These are phyloP conservation scores for Enteromius anoplus DNA, from an alignment of 2,797 vertebrate genomes.

Conservation along the genomic window DNA sequence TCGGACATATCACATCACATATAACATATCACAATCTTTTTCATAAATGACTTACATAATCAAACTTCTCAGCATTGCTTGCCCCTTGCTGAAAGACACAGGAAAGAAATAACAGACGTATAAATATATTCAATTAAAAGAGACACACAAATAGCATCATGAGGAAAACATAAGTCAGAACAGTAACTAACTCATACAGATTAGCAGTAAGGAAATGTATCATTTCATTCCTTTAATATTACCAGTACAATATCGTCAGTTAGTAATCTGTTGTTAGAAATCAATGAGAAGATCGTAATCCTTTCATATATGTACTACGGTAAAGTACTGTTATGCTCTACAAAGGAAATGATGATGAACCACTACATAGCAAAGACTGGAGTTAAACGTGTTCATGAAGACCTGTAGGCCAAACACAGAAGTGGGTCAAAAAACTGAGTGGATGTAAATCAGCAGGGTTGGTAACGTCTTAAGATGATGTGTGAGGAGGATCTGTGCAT, in stretches of 20 bases:
- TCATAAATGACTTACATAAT: conserved; percentile 87
- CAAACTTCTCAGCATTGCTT: conserved; percentile 97
- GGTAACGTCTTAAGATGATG: not conserved
- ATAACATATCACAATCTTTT: not conserved
- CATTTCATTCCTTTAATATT: conserved; percentile 14
- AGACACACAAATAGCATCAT: not conserved
- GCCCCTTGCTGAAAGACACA: conserved; percentile 84
- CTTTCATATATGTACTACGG: conserved; percentile 27
- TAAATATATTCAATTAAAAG: not conserved
- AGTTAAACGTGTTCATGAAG: conserved; percentile 37
- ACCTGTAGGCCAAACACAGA: conserved; percentile 40
- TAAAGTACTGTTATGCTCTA: conserved; percentile 49
- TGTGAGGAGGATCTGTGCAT: conserved; percentile 35
- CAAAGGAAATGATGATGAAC: conserved; percentile 25
- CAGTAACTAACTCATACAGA: not conserved
- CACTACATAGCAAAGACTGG: conserved; percentile 37
- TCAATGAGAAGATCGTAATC: not conserved
- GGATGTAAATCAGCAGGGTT: conserved; percentile 25
- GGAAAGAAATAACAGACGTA: conserved; percentile 43
- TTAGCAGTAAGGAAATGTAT: not conserved
- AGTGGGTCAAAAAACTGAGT: conserved; percentile 33
- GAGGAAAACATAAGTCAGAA: not conserved
- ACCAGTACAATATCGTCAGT: conserved; percentile 36
- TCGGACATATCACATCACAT: not conserved
- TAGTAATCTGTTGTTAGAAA: conserved; percentile 51